Evolutionary conservation across 2,113 vertebrate species (phyloP), one percentile per base, ranked within the genome.

Genomic region (Salvelinus sp.): DNA sequence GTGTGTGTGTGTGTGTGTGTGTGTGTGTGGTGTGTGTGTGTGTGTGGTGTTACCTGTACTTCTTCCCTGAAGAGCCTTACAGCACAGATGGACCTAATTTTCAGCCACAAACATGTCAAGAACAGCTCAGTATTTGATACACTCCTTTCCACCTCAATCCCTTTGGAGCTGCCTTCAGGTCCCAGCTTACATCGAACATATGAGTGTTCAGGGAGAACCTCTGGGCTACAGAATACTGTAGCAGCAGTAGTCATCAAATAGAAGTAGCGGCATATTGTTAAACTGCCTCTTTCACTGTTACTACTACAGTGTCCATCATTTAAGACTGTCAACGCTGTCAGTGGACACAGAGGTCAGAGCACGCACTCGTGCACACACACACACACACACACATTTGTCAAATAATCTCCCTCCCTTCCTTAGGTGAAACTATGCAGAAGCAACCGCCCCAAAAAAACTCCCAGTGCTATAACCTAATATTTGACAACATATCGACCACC

Each of bases 341-440:
- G 50, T 3, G 14, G 12, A 54, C 50, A 23, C 20, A 63, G 7
- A 63, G n/a, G 60, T 25, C 22, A 25, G 22, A 25, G 64, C 88
- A 85, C 87, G 2, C 38, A 71, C 47, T 5, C 38, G 22, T 48
- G 20, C 33, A 33, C 33, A 44, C 38, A 44, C 38, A 44, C 9
- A 44, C 33, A 33, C 33, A 44, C 38, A 44, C 38, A 44, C 9
- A 44, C 38, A 44, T 44, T 44, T n/a, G 54, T 48, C 18, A 23
- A 72, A 48, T 54, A 23, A 71, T 57, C 6, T 57, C 79, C 65
- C 30, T 38, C 13, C 22, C 27, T 69, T 76, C 33, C 44, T 2
- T 47, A 69, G n/a, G 68, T 7, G 33, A n/a, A 47, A 69, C 4
- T 38, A 68, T 48, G 68, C 68, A 47, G 38, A 69, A 14, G 22